phyloP scores from a whole-genome alignment of 2,113 vertebrate genomes.

The Scytalopus superciliaris region DNA sequence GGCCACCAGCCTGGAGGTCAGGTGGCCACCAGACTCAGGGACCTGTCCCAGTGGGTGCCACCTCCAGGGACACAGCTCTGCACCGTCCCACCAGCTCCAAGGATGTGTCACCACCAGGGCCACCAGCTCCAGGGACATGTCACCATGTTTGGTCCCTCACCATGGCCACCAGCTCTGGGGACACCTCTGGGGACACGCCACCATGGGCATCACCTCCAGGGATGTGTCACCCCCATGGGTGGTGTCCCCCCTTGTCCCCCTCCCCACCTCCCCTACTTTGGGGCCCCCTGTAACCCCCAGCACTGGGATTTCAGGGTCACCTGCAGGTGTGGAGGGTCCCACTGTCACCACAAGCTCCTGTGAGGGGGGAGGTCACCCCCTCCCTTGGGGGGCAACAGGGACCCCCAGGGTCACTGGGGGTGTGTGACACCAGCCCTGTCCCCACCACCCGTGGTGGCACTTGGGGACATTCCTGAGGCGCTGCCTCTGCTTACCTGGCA shows the following conservation, averaged over 20 bases:
- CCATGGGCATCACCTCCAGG: too few species aligned
- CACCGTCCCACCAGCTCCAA: too few species aligned
- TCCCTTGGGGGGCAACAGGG: neutral
- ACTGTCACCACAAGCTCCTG: neutral
- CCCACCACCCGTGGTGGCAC: too few species aligned
- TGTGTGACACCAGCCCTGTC: too few species aligned
- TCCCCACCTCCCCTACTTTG: too few species aligned
- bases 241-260: neutral
- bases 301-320: too few species aligned
- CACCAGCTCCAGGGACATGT: neutral
- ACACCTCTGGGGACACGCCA: neutral
- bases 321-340: neutral
- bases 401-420: too few species aligned
- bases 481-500: neutral
- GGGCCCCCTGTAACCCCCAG: too few species aligned
- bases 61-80: neutral
- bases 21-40: too few species aligned
- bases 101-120: neutral
- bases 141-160: too few species aligned
- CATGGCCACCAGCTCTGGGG: neutral
- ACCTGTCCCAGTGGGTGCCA: neutral
- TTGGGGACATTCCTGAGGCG: neutral
- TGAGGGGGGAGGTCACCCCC: neutral
- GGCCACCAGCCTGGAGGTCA: neutral
- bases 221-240: neutral